phyloP scores from a whole-genome alignment of 2,797 vertebrate species.

The Danio kyathit region DNA sequence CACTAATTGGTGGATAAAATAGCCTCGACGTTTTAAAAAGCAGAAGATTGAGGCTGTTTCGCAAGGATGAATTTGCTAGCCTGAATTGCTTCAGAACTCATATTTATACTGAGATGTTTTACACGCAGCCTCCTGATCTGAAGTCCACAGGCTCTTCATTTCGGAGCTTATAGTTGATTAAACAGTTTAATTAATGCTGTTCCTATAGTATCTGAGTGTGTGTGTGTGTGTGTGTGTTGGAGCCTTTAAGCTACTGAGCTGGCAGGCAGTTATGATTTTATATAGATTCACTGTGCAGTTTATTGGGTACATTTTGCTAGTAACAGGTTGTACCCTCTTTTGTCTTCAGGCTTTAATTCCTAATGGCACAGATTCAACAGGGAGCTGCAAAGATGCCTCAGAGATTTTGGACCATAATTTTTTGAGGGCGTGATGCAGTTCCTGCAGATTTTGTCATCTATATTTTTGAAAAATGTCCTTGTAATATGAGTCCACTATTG shows the following conservation, averaged over 20 bases:
- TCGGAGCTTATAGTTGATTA: conserved; percentile 53
- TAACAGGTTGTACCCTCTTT: too few relatives aligned
- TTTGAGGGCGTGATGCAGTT: too few relatives aligned
- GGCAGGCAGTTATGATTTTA: conserved; percentile 27
- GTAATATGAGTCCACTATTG: too few relatives aligned
- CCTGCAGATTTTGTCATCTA: too few relatives aligned
- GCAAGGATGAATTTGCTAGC: conserved; percentile 28
- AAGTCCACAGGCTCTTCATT: conserved; percentile 38
- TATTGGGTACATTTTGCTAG: too few relatives aligned
- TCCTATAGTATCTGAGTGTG: conserved; percentile 6
- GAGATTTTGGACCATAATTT: too few relatives aligned
- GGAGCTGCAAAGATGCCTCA: too few relatives aligned
- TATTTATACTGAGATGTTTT: conserved; percentile 41
- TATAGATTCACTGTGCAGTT: conserved; percentile 4
- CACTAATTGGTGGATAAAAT: conserved; percentile 50
- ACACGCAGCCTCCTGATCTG: conserved; percentile 37
- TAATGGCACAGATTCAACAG: too few relatives aligned
- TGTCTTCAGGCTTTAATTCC: too few relatives aligned
- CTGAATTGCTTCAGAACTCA: conserved; percentile 27
- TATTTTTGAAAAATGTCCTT: too few relatives aligned
- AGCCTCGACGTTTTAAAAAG: conserved; percentile 35
- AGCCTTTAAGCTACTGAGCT: conserved; percentile 27
- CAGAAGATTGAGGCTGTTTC: conserved; percentile 39
- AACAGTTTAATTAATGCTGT: conserved; percentile 55
- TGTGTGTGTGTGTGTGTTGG: neutral